These are phyloP conservation scores for Zosterops lateralis DNA, from an alignment of 2,113 vertebrate species.

Conservation along the genomic window DNA sequence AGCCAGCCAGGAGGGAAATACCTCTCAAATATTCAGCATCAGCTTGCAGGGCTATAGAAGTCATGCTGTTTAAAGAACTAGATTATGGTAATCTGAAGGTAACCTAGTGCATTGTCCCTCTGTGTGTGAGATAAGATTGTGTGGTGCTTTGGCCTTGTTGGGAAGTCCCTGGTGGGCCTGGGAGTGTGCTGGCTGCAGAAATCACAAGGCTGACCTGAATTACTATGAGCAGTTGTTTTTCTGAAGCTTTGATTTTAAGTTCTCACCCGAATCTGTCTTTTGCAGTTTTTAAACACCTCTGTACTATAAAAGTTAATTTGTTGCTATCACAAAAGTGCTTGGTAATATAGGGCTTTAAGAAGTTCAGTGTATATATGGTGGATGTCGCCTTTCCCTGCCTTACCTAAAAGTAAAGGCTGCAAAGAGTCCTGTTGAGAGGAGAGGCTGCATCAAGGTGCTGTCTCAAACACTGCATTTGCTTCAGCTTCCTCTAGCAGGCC, in stretches of 20 bases:
- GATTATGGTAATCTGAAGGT: background rate
- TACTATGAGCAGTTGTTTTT: background rate
- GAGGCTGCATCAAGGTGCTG: background rate
- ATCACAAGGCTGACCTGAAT: background rate
- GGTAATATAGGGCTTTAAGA: background rate
- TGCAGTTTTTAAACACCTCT: background rate
- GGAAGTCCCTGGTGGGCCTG: background rate
- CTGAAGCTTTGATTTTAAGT: background rate
- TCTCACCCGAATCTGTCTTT: background rate
- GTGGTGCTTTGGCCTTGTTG: background rate
- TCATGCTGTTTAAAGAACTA: background rate
- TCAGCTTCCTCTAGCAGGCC: background rate
- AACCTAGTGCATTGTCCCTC: background rate
- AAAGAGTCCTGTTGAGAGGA: background rate
- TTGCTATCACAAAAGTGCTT: background rate
- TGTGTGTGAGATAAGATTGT: background rate
- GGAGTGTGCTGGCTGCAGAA: background rate
- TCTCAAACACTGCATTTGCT: background rate
- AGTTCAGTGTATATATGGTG: rapidly evolving
- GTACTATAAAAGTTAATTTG: background rate
- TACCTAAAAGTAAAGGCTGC: background rate
- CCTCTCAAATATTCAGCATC: background rate
- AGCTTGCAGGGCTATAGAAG: background rate
- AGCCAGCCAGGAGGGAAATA: background rate
- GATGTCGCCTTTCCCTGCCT: background rate